Base-by-base conservation (phyloP, 2,797 vertebrate species). In the Cossypha dichroa region DNA sequence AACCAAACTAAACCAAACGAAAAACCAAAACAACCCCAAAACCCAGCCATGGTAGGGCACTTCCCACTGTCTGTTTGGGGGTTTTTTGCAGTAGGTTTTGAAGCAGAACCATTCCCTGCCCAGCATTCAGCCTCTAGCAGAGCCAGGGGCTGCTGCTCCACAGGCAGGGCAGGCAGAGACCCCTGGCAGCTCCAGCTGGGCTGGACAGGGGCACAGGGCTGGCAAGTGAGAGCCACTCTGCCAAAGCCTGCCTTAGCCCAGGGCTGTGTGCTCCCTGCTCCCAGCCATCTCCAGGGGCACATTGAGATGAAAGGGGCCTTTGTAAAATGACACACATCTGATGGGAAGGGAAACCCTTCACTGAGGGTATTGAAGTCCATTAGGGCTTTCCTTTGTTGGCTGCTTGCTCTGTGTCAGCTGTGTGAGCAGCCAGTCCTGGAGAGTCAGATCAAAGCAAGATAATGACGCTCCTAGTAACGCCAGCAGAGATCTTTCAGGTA, bases 371-470 rank as follows among this genome's bases (percentile, higher is more conserved):
- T 91, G 77, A 83, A 84, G 82, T 17, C 69, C 81, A 52, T 74
- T 78, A 85, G 58, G 46, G 72, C 34, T 77, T 20, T 67, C 13
- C 56, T 96, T 93, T 85, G 76, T 45, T 75, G 82, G 87, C 68
- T 75, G 33, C 67, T 85, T 46, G 56, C 75, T 86, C 76, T 1
- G 3, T 23, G 70, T 76, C 79, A 75, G 75, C 72, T 52, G 17
- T 7, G 38, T 2, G 51, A 77, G 70, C 81, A 63, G 91, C 33
- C 73, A 73, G 58, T n/a, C 33, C 60, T 54, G 15, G 10, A 74
- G 60, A 72, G 49, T 29, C 49, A 55, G 76, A 94, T 88, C 85
- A 94, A 88, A 96, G 88, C 69, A 51, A 81, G 54, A 67, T 63
- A 94, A 95, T 63, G 55, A 36, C 72, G 62, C 29, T 58, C 58